Evolutionary conservation across 2,797 vertebrate genomes (phyloP), one percentile per base, ranked within the genome.

Genomic region (Galagoides demidoff): DNA sequence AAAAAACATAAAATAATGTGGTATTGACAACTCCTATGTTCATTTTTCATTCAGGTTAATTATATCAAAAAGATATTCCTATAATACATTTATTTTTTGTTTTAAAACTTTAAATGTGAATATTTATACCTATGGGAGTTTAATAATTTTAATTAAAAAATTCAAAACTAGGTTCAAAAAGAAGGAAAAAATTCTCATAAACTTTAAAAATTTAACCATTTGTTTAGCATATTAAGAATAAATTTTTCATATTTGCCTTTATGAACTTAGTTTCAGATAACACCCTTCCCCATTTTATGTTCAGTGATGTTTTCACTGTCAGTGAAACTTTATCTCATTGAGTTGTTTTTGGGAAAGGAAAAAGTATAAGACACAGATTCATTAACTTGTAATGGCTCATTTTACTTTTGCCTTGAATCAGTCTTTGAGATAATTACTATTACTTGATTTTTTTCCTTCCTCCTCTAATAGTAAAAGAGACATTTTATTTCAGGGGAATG

Each of bases 401-500:
- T 93, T 95, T 94, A 95, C 11, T 85, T 97, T 93, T 66, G 43
- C 7, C 91, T 39, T 73, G 59, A 68, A 16, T 89, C 11, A 68
- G 4, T 81, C 61, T 95, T 94, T 85, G 74, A 93, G 73, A 74
- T 63, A 95, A 45, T 81, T 93, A 25, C 4, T 95, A 0, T 2
- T 96, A 95, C 49, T 89, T 87, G 92, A 68, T 94, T 96, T 93
- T 87, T 96, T 55, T 1, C 66, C 83, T 73, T 43, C 49, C 17
- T 77, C 13, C 37, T 78, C 20, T 96, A 37, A 20, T 77, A 81
- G 37, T 95, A 85, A 74, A 68, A 8, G 2, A 89, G 88, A 2
- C 84, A 95, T 95, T 85, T 83, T 91, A n/a, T 97, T 97, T 96
- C 81, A 88, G 64, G 57, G 70, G 70, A 95, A 97, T 92, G 93